phyloP scores from a whole-genome alignment of 2,113 vertebrate species.

The Indri indri region DNA sequence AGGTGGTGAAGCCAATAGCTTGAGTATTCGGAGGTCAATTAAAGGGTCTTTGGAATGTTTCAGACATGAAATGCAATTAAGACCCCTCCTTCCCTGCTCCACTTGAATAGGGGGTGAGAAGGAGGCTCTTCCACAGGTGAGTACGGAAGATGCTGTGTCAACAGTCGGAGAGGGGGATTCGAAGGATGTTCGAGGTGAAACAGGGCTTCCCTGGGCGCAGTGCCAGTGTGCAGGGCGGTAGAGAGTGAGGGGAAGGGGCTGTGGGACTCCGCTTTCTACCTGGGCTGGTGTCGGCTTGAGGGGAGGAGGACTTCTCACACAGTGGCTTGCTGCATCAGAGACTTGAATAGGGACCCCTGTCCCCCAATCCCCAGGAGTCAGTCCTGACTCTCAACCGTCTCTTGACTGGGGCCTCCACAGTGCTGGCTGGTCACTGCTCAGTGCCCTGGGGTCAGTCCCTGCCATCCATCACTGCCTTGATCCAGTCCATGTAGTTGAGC shows the following conservation, averaged over 20 bases:
- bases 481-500: conserved; percentile 85
- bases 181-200: neutral
- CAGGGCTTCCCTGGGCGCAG: neutral
- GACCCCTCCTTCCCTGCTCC: neutral
- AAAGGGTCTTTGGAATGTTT: neutral
- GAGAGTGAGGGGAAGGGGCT: neutral
- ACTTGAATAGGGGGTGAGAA: neutral
- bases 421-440: neutral
- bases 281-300: neutral
- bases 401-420: neutral
- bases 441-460: neutral
- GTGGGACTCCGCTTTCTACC: neutral
- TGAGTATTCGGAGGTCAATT: neutral
- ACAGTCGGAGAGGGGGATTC: too few species aligned
- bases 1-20: neutral
- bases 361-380: accelerated
- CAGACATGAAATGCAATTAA: neutral
- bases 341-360: neutral
- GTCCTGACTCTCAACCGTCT: neutral
- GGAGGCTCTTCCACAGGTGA: neutral
- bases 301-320: neutral
- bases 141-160: neutral
- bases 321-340: neutral
- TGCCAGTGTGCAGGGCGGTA: neutral
- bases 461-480: conserved; percentile 75